A percentile compares a stretch with the other conserved stretches of the same genome.
These are phyloP conservation scores for Geophilus truncorum DNA, from an alignment of 2,888 invertebrate genomes.

Conservation along the genomic window DNA sequence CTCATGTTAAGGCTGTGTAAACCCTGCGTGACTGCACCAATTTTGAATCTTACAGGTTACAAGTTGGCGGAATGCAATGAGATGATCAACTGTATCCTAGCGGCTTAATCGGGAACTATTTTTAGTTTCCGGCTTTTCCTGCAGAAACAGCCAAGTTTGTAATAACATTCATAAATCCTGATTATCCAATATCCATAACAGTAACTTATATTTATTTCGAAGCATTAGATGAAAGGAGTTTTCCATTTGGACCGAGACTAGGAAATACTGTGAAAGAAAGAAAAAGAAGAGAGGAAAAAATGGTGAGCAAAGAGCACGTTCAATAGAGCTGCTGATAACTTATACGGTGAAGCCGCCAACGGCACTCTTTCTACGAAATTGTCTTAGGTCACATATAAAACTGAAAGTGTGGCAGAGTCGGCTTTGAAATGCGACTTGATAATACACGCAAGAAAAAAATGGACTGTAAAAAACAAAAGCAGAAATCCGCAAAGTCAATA, in stretches of 20 bases:
- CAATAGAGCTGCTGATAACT: not conserved
- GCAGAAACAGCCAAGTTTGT: too few species aligned
- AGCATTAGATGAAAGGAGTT: too few species aligned
- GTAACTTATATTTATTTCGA: not conserved
- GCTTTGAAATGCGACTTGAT: not conserved
- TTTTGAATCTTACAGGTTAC: not conserved
- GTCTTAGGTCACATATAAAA: not conserved
- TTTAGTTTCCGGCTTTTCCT: too few species aligned
- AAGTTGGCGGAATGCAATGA: not conserved
- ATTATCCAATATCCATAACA: not conserved
- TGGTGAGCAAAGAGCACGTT: not conserved
- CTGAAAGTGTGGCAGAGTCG: not conserved
- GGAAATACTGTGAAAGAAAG: not conserved
- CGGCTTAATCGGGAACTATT: too few species aligned
- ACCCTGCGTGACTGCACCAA: not conserved
- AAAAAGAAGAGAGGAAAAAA: not conserved
- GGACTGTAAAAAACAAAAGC: not conserved
- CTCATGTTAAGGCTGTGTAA: not conserved
- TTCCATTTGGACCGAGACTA: not conserved
- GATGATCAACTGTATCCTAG: not conserved
- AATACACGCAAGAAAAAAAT: not conserved
- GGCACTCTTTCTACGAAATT: not conserved
- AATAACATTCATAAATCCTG: too few species aligned
- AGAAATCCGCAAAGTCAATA: not conserved
- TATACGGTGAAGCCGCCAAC: not conserved